phyloP scores from a whole-genome alignment of 1,140 invertebrate genomes.

The Melanaphis sacchari region DNA sequence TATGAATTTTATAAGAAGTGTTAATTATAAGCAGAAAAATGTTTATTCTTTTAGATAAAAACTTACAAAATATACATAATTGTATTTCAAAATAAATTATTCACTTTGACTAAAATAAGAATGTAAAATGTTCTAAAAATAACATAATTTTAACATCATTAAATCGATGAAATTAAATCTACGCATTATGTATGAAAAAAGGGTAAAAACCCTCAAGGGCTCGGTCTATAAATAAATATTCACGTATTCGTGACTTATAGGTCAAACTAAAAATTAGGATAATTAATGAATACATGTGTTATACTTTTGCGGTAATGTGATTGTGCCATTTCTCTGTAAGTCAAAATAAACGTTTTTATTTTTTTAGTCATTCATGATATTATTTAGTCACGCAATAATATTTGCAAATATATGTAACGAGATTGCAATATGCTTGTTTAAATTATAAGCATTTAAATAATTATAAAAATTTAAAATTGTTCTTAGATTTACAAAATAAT shows the following conservation, averaged over 20 bases:
- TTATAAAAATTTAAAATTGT: neutral
- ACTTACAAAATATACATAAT: no score
- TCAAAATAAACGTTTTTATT: neutral
- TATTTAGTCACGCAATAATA: neutral
- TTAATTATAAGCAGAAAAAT: no score
- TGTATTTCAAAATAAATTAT: neutral
- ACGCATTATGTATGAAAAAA: neutral
- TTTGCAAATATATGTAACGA: neutral
- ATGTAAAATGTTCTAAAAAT: neutral
- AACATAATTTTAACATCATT: neutral
- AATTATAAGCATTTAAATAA: neutral
- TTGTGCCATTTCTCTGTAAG: neutral
- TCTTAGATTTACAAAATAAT: neutral
- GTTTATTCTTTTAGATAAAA: no score
- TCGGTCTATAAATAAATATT: neutral
- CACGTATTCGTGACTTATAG: neutral
- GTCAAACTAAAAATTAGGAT: neutral
- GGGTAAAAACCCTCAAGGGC: neutral
- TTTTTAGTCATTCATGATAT: neutral
- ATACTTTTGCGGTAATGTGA: neutral
- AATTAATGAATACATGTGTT: neutral
- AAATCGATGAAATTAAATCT: neutral
- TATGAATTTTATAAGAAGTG: no score
- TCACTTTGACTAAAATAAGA: neutral
- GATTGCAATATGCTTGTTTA: neutral